Evolutionary conservation across 2,113 vertebrate species (phyloP), one percentile per base, ranked within the genome.

Genomic region (Morone chrysops): DNA sequence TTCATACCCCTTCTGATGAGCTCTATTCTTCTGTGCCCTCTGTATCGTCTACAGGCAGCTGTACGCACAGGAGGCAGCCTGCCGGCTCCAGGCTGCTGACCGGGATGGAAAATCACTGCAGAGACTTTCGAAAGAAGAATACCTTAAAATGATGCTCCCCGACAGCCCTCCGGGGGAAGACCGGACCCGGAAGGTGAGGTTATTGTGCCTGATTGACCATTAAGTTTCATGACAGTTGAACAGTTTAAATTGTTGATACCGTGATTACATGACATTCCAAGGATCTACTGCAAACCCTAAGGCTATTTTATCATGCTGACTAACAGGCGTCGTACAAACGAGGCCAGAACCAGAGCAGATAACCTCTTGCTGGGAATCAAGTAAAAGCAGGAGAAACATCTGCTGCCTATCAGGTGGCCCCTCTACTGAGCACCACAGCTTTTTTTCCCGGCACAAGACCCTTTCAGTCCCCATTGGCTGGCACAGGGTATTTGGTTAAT

Each of bases 101-200:
- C 95, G 90, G 62, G 96, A 95, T 47, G 90, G 93, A 47, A 96
- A 97, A 90, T 89, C 94, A 10, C 96, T 96, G 36, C 96, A 96
- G 66, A 93, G 96, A 25, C 93, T 97, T 71, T 97, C 97, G 12
- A 98, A 99, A 93, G 97, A 98, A 83, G 97, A 98, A 71, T 97
- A 97, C 81, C 89, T 97, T 82, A 98, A 98, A 89, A 43, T 97
- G 94, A 97, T 97, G 96, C 86, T 97, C 82, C 96, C 96, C 0
- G 95, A 96, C 81, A 98, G 93, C 90, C 95, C 97, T 18, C 91
- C 95, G 7, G 92, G 94, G 83, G 96, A 97, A 40, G 96, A 97
- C 61, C 92, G 96, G 50, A 96, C 92, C 90, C 96, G 95, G 79
- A 98, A 98, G 97, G 97, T 99, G 88, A 95, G 96, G 48, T 73